Base-by-base conservation (phyloP, 2,888 invertebrate species). In the Willowsia nigromaculata region DNA sequence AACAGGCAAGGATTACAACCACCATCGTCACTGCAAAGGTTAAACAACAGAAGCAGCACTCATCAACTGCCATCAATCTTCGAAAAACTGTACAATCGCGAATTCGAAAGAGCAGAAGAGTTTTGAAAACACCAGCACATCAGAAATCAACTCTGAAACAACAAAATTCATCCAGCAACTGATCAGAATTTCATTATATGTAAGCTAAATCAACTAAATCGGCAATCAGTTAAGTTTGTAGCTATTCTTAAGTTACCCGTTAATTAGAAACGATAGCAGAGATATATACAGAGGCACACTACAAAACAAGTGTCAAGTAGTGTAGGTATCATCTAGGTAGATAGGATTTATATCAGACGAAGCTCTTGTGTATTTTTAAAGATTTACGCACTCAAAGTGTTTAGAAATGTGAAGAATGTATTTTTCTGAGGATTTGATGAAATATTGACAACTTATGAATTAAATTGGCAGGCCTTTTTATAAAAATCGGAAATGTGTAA, bases 81-180 rank as follows among this genome's bases (percentile, higher is more conserved):
- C 68, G 89, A 30, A 78, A 80, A 30, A 15, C 81, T 2, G 30
- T 85, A 13, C 25, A 22, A 18, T 78, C 89, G n/a, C 84, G 85
- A 0, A 53, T 84, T 33, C 80, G 89, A 5, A 89, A 89, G 78
- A 89, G 89, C 33, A 9, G 68, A 71, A 7, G 89, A 65, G 43
- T 83, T 22, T 50, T n/a, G 53, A 53, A 18, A 53, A n/a, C 25
- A 27, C 62, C 13, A 47, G 40, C 85, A 37, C n/a, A 30, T 9
- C n/a, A 18, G 0, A 37, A 68, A 13, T 11, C 85, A 37, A 15
- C 50, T 9, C n/a, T 22, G 0, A 37, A 68, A 13, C 22, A 18
- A 68, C 37, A 40, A 40, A 68, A 37, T n/a, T n/a, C n/a, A n/a
- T n/a, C n/a, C n/a, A n/a, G n/a, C n/a, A n/a, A n/a, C n/a, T n/a